phyloP scores from a whole-genome alignment of 2,888 invertebrate species.

The Sphinx pinastri region DNA sequence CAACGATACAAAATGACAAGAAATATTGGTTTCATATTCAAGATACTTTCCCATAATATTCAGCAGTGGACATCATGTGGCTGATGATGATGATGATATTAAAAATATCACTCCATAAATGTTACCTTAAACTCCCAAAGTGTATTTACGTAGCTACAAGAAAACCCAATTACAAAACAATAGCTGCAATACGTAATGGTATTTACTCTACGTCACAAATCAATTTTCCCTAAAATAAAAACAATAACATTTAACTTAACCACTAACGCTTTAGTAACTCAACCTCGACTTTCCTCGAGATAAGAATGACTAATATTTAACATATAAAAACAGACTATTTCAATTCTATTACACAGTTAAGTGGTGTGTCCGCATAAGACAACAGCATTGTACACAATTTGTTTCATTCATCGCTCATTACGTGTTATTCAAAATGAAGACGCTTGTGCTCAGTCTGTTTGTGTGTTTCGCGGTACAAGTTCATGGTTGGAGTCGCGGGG shows the following conservation, averaged over 20 bases:
- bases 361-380: conserved; percentile 19
- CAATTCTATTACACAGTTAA: background rate
- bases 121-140: too few relatives aligned
- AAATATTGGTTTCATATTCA: too few relatives aligned
- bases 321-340: background rate
- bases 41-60: too few relatives aligned
- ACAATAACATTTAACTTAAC: background rate
- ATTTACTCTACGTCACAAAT: background rate
- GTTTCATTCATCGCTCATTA: background rate
- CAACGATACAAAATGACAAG: too few relatives aligned
- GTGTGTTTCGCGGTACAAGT: conserved; percentile 40
- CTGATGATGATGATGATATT: too few relatives aligned
- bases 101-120: too few relatives aligned
- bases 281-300: conserved; percentile 14
- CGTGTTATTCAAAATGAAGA: conserved; percentile 34
- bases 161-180: too few relatives aligned
- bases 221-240: background rate
- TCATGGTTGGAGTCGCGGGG: conserved; percentile 56
- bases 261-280: background rate
- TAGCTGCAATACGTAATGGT: background rate
- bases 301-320: conserved; percentile 11
- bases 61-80: too few relatives aligned
- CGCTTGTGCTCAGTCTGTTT: conserved; percentile 39
- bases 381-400: conserved; percentile 6
- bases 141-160: too few relatives aligned